Evolutionary conservation across 2,113 vertebrate species (phyloP), one percentile per base, ranked within the genome.

Genomic region (Oreochromis niloticus): DNA sequence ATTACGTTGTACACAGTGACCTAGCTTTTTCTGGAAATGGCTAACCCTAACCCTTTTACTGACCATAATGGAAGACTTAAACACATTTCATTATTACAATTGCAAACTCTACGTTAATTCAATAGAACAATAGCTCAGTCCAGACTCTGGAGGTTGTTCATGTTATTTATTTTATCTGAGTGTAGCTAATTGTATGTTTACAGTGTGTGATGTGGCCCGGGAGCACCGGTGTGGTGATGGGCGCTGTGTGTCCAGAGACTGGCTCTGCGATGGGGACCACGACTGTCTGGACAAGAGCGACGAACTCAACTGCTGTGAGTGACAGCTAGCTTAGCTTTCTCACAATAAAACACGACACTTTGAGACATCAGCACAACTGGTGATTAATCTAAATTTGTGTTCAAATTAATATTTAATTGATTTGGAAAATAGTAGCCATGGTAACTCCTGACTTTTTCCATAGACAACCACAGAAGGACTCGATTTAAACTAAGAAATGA

Each of bases 221-320:
- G 96, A 98, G 56, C 97, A 98, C 61, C 97, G 94, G 12, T 99
- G 98, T 88, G 97, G 97, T 11, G 97, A 99, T 10, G 98, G 98
- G 0, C 97, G 97, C 83, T 99, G 98, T 87, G 96, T 99, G 34
- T 87, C 96, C 8, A 89, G 75, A 52, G 97, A 97, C 22, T 99
- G 98, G 98, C 95, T 99, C 54, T 99, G 98, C 87, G 98, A 99
- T 6, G 98, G 98, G 22, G 98, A 99, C 95, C 97, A 98, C 4
- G 98, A 99, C 95, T 99, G 98, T 83, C 84, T 94, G 85, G 98
- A 99, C 93, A 98, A 97, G 87, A 99, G 97, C 13, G 98, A 99
- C 8, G 98, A 99, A 93, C 94, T 95, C 86, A 99, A 99, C 91
- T 99, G 98, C 96, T 98, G 98, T 99, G 96, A 98, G 98, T 97